Conservation (phyloP, 2,797 vertebrate species). For the Gymnothorax reevesii region DNA sequence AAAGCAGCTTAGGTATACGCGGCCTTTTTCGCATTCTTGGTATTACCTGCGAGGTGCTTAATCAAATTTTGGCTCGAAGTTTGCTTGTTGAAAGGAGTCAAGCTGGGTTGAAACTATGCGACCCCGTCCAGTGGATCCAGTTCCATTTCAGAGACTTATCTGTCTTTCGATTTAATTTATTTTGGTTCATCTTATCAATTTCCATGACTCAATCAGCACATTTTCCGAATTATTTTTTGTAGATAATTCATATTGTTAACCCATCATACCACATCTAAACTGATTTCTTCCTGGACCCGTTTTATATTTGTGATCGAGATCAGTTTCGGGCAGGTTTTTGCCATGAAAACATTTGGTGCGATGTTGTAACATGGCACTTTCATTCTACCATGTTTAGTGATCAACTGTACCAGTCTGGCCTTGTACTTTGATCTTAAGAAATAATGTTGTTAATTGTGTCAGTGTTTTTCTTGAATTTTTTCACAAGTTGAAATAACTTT, state of each 20-base stretch:
- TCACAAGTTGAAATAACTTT: too few species aligned
- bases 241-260: neutral
- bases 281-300: neutral
- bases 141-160: neutral
- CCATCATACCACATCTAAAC: neutral
- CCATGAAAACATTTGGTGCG: too few species aligned
- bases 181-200: too few species aligned
- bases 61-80: neutral
- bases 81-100: neutral
- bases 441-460: too few species aligned
- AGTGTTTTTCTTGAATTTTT: too few species aligned
- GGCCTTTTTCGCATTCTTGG: neutral
- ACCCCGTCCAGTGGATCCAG: neutral
- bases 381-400: too few species aligned
- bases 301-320: neutral
- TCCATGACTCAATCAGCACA: neutral
- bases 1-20: too few species aligned
- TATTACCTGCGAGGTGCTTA: neutral
- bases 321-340: too few species aligned
- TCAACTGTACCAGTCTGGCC: too few species aligned
- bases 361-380: too few species aligned
- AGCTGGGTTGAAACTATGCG: neutral
- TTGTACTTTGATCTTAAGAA: too few species aligned
- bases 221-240: neutral
- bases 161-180: neutral